Evolutionary conservation across 2,113 vertebrate species (phyloP), one percentile per base, ranked within the genome.

Genomic region (Struthidea cinerea): DNA sequence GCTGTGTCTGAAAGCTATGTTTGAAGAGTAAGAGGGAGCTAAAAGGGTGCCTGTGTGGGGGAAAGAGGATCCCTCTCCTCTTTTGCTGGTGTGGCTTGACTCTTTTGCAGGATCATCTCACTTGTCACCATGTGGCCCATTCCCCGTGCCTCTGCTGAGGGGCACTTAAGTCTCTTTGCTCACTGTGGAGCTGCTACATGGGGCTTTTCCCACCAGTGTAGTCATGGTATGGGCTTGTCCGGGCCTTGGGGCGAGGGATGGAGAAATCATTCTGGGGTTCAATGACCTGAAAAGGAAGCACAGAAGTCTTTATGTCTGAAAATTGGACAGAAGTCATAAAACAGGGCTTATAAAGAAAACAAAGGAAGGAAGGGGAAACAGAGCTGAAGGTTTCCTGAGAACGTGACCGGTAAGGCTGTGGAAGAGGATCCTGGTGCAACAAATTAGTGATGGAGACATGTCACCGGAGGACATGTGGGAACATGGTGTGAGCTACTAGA

Each of bases 181-280:
- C 9, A 2, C 44, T 18, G 35, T 3, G 4, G 33, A 85, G 77
- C 49, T 89, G 53, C 78, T 97, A 96, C 93, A 96, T 88, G 77
- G 87, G 63, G 20, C 49, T 50, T 91, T 93, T 97, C 70, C 96
- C 96, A 57, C 97, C 97, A 15, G 76, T 86, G 53, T 97, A 97
- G 44, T 92, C 94, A 16, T 97, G 65, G 37, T 97, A 97, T 2
- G 97, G 96, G 74, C 97, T 97, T 41, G 89, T 61, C 21, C 65
- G 87, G 10, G 96, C 59, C 71, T 97, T 96, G 70, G 96, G 84
- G 7, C 98, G 95, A 79, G 98, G 98, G 53, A 98, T 98, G 55
- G 96, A 96, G 83, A 98, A 98, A 26, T 98, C 95, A 64, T 80
- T 93, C 49, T 84, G 67, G 5, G 94, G 49, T 30, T 94, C 74